Evolutionary conservation across 92 coral and sea anemone genomes (phyloP).

Genomic region (Phymanthus crucifer): DNA sequence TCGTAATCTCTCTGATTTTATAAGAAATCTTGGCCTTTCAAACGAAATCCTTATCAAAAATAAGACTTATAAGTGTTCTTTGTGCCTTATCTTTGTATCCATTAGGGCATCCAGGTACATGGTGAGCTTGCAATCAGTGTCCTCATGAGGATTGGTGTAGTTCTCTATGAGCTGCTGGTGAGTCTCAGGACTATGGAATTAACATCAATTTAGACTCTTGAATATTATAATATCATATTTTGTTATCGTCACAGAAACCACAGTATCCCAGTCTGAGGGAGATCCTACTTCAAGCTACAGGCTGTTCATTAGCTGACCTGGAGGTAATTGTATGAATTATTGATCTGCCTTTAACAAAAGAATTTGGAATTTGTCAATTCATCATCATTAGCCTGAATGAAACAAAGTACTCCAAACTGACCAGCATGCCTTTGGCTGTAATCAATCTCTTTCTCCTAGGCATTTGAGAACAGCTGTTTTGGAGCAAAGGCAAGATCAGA

Average conservation of each 20-base stretch:
- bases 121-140: slow-evolving; percentile 66
- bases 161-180: slow-evolving; percentile 84
- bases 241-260: slow-evolving; percentile 54
- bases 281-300: slow-evolving; percentile 69
- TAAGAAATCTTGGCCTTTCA: too few species aligned
- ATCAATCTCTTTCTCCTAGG: slow-evolving; percentile 28
- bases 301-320: slow-evolving; percentile 55
- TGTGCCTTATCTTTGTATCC: too few species aligned
- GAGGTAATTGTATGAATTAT: slow-evolving; percentile 43
- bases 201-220: too few species aligned
- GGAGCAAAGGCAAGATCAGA: slow-evolving; percentile 60
- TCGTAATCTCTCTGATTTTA: too few species aligned
- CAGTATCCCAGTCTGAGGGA: slow-evolving; percentile 71
- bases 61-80: too few species aligned
- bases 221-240: too few species aligned
- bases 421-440: not conserved
- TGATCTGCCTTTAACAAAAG: not conserved
- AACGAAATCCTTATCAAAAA: too few species aligned
- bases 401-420: too few species aligned
- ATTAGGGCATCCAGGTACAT: slow-evolving; percentile 88
- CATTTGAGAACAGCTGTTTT: slow-evolving; percentile 62
- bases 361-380: not conserved
- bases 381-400: too few species aligned
- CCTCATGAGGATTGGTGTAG: slow-evolving; percentile 57
- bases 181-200: slow-evolving; percentile 16